Percentiles rank a stretch among this genome's conserved stretches.
Conservation (phyloP, 2,113 vertebrate genomes). For the Uropsilus gracilis region DNA sequence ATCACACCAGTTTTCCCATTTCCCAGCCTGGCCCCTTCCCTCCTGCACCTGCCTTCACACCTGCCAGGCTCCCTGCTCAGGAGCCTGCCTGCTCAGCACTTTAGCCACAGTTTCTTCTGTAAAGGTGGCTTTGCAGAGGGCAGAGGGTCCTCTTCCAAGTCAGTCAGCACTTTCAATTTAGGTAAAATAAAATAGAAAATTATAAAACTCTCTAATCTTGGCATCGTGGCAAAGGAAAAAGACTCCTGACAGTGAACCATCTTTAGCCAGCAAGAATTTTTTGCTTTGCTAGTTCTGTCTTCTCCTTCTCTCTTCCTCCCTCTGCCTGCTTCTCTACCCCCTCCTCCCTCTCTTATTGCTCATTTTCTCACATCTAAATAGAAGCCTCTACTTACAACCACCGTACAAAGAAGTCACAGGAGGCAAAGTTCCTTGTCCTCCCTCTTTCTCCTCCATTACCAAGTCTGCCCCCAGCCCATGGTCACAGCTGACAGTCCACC, state of each 20-base stretch:
- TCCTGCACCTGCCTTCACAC: conserved; percentile 14
- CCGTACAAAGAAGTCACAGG: fast-evolving
- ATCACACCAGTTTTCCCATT: fast-evolving
- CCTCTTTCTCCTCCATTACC: fast-evolving
- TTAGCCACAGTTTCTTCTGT: background rate
- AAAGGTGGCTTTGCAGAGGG: conserved; percentile 22
- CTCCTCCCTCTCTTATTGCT: background rate
- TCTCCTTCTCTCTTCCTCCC: background rate
- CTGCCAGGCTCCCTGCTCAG: background rate
- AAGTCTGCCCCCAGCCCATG: fast-evolving
- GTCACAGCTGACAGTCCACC: fast-evolving
- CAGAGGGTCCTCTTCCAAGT: background rate
- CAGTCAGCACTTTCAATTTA: conserved; percentile 19
- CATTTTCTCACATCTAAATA: background rate
- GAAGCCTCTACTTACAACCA: background rate
- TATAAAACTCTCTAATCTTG: background rate
- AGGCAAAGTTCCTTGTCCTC: background rate
- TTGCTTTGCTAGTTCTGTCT: background rate
- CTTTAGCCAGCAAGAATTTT: background rate
- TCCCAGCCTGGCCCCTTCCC: background rate
- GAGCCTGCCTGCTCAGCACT: conserved; percentile 23
- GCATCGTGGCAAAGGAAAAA: background rate
- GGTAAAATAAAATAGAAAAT: background rate
- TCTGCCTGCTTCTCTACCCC: fast-evolving
- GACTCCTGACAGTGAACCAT: background rate